Evolutionary conservation across 2,113 vertebrate species (phyloP).

Genomic region (Eubucco bourcierii): DNA sequence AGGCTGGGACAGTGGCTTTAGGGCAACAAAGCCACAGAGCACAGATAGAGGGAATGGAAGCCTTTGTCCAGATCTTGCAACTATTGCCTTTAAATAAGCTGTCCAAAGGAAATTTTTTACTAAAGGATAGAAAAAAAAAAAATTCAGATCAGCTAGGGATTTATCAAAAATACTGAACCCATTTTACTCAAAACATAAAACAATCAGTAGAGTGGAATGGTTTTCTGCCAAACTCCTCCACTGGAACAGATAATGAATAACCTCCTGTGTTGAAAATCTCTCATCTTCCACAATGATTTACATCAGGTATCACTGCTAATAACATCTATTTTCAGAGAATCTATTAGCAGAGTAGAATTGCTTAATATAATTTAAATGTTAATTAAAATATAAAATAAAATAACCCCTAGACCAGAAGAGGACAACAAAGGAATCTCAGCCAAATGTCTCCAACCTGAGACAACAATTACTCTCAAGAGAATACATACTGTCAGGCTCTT

Average conservation of each 20-base stretch:
- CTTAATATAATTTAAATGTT: constrained; percentile 25
- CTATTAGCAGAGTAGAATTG: constrained; percentile 11
- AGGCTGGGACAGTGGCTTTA: background rate
- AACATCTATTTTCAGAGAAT: constrained; percentile 34
- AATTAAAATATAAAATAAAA: background rate
- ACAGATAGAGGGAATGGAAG: background rate
- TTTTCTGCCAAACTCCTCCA: constrained; percentile 6
- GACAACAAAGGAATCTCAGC: constrained; percentile 10
- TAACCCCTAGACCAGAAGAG: background rate
- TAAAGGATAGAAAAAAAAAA: background rate
- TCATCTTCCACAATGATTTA: constrained; percentile 12
- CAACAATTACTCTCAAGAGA: constrained; percentile 26
- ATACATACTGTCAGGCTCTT: background rate
- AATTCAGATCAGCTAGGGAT: background rate
- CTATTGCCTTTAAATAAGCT: background rate
- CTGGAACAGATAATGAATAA: constrained; percentile 53
- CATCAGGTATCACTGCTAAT: constrained; percentile 43
- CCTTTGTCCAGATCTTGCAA: background rate
- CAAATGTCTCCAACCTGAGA: constrained; percentile 3
- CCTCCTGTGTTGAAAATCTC: constrained; percentile 21
- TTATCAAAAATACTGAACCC: constrained; percentile 13
- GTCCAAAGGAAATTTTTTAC: background rate
- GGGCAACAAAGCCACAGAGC: background rate
- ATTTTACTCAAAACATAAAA: constrained; percentile 36
- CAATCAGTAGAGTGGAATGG: constrained; percentile 15